These are phyloP conservation scores for Thaumetopoea pityocampa DNA, from an alignment of 1,140 invertebrate species.

Conservation along the genomic window DNA sequence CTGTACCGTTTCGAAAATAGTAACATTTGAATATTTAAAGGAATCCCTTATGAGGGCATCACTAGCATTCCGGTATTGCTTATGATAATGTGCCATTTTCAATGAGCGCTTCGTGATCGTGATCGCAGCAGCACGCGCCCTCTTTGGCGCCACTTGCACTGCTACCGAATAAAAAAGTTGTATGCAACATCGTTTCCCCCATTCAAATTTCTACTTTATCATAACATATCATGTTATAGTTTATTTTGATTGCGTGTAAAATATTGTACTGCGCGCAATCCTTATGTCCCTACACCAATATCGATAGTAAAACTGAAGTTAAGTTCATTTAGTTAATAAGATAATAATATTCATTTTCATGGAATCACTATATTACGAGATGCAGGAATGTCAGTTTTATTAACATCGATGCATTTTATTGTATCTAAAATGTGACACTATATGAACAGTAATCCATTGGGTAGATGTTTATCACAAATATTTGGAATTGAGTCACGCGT, in stretches of 20 bases:
- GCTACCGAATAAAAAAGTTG: conserved; percentile 6
- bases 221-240: conserved; percentile 1
- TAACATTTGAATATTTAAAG: conserved; percentile 32
- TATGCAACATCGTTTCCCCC: background rate
- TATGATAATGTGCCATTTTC: conserved; percentile 66
- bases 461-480: conserved; percentile 43
- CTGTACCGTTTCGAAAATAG: no score
- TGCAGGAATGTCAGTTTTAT: conserved; percentile 34
- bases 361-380: conserved; percentile 32
- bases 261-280: conserved; percentile 23
- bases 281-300: conserved; percentile 28
- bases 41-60: conserved; percentile 45
- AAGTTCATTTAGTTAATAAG: conserved; percentile 32
- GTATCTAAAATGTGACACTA: conserved; percentile 28
- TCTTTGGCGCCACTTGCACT: conserved; percentile 35
- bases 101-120: conserved; percentile 44
- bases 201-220: conserved; percentile 7
- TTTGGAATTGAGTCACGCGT: conserved; percentile 50
- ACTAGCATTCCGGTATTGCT: conserved; percentile 53
- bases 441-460: conserved; percentile 34
- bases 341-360: conserved; percentile 31
- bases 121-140: conserved; percentile 37
- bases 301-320: conserved; percentile 42
- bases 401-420: conserved; percentile 31
- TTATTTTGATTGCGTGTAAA: background rate